Percentiles rank a stretch among this genome's conserved stretches.
Evolutionary conservation across 2,113 vertebrate species (phyloP).

Genomic region (Pardalotus punctatus): DNA sequence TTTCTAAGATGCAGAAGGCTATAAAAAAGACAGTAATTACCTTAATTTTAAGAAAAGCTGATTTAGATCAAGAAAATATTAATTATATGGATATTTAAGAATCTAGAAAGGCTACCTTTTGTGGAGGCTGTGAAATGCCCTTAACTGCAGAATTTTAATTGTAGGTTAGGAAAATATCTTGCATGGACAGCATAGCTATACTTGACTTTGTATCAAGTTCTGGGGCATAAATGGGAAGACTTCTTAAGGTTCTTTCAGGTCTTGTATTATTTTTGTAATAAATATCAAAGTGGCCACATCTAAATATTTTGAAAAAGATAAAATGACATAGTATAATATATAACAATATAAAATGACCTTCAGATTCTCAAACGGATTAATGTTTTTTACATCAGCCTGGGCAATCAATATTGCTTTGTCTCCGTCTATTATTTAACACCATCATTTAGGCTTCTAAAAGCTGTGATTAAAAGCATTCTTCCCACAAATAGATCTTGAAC

Average conservation of each 20-base stretch:
- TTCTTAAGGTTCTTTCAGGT: neutral
- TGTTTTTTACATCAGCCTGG: neutral
- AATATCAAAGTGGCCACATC: neutral
- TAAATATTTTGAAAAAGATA: neutral
- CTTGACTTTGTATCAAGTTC: neutral
- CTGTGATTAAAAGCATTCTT: conserved; percentile 36
- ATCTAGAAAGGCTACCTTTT: neutral
- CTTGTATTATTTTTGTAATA: neutral
- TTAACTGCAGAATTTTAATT: neutral
- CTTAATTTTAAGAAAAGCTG: neutral
- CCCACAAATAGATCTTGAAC: neutral
- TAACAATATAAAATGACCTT: neutral
- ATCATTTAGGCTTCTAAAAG: conserved; percentile 7
- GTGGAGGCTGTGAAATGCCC: neutral
- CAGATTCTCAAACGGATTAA: neutral
- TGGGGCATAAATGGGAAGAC: neutral
- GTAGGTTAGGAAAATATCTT: neutral
- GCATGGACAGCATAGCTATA: neutral
- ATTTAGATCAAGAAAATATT: neutral
- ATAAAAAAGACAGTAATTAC: neutral
- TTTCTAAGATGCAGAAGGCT: neutral
- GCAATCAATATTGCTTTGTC: neutral
- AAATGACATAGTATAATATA: neutral
- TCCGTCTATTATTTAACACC: neutral
- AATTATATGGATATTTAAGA: neutral